Conservation (phyloP, 2,797 vertebrate species). For the Zalophus californianus region DNA sequence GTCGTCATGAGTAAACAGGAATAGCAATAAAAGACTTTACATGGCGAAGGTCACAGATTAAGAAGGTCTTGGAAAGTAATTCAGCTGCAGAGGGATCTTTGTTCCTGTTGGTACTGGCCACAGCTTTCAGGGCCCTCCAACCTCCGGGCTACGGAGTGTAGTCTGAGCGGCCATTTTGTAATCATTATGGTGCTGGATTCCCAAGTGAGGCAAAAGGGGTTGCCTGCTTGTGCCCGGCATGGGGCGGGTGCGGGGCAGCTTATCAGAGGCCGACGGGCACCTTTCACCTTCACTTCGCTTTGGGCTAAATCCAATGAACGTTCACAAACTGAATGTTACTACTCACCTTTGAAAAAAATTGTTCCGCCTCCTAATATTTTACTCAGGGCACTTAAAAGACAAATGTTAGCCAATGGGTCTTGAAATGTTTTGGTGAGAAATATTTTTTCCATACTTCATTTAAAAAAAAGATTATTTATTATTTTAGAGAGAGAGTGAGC, state of each 20-base stretch:
- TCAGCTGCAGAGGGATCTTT: not conserved
- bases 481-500: no score
- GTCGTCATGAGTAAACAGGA: not conserved
- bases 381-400: not conserved
- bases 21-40: not conserved
- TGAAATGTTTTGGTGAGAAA: not conserved
- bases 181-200: not conserved
- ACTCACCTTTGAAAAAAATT: not conserved
- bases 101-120: not conserved
- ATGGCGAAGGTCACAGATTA: not conserved
- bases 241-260: not conserved
- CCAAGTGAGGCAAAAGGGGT: not conserved
- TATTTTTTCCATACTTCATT: not conserved
- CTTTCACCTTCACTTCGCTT: not conserved
- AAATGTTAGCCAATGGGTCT: not conserved
- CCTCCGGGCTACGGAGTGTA: not conserved
- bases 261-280: not conserved
- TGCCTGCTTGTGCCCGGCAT: not conserved
- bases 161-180: not conserved
- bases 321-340: not conserved
- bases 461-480: not conserved
- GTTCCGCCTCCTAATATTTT: not conserved
- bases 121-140: not conserved
- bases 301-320: not conserved
- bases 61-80: not conserved